Conservation (phyloP, 2,888 invertebrate genomes). For the Drosophila nigricruria region DNA sequence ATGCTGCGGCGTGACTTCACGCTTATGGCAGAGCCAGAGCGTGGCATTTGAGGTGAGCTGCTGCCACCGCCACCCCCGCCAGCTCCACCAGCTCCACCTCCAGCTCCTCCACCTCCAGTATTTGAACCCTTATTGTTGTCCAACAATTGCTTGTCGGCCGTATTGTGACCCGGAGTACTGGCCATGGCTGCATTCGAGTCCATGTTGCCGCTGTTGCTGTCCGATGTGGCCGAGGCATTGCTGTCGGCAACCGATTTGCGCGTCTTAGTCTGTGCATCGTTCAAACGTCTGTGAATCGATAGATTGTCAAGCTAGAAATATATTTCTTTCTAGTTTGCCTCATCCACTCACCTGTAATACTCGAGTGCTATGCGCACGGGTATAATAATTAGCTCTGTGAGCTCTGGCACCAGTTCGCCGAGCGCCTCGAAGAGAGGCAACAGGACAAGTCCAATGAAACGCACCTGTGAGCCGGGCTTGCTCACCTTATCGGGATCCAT, state of each 20-base stretch:
- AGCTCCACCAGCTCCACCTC: slow-evolving; percentile 46
- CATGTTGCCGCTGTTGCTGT: slow-evolving; percentile 83
- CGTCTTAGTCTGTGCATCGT: slow-evolving; percentile 85
- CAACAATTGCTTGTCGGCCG: slow-evolving; percentile 45
- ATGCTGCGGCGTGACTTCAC: slow-evolving; percentile 87
- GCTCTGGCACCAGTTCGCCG: slow-evolving; percentile 90
- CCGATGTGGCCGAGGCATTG: slow-evolving; percentile 80
- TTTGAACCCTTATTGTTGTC: slow-evolving; percentile 50
- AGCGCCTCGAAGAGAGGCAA: slow-evolving; percentile 92
- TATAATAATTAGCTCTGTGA: slow-evolving; percentile 87
- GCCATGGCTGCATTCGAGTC: slow-evolving; percentile 72
- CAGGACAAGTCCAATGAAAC: slow-evolving; percentile 92
- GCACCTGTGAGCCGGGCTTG: slow-evolving; percentile 93
- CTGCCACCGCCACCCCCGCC: slow-evolving; percentile 78
- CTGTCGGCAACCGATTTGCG: slow-evolving; percentile 85
- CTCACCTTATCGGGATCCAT: slow-evolving; percentile 95
- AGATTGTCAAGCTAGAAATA: background rate
- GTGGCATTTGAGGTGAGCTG: slow-evolving; percentile 85
- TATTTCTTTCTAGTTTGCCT: background rate
- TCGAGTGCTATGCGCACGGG: slow-evolving; percentile 85
- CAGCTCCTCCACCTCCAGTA: slow-evolving; percentile 15
- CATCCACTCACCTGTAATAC: slow-evolving; percentile 84
- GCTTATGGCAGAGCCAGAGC: slow-evolving; percentile 86
- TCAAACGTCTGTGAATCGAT: slow-evolving; percentile 80
- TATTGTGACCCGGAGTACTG: slow-evolving; percentile 54